These are phyloP conservation scores for Cheilosia grossa DNA, from an alignment of 2,888 invertebrate species.

Conservation along the genomic window DNA sequence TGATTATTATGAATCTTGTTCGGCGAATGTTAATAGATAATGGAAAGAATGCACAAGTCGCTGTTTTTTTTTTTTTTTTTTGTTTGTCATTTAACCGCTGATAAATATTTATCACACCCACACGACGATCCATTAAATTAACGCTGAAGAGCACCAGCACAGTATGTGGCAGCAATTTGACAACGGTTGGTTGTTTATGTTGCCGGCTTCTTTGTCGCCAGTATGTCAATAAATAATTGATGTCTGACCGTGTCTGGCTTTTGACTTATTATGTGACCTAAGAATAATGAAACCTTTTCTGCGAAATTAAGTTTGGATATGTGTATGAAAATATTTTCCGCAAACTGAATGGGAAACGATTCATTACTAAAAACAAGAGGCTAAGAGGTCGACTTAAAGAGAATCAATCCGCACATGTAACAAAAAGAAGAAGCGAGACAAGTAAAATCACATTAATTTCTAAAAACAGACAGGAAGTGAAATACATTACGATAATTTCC, in stretches of 20 bases:
- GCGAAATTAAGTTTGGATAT: not conserved
- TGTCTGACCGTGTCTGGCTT: conserved; percentile 57
- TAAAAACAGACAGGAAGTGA: too few relatives aligned
- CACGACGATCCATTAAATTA: not conserved
- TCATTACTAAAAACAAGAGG: too few relatives aligned
- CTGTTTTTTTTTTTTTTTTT: conserved; percentile 10
- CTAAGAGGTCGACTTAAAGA: too few relatives aligned
- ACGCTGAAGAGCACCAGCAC: not conserved
- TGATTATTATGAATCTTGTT: not conserved
- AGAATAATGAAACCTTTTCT: not conserved
- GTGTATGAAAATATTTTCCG: too few relatives aligned
- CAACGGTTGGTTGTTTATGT: conserved; percentile 18
- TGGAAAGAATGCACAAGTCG: conserved; percentile 1
- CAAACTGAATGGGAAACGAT: too few relatives aligned
- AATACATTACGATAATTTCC: too few relatives aligned
- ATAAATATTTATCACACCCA: conserved; percentile 35
- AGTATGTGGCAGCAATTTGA: conserved; percentile 35
- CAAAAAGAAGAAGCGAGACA: too few relatives aligned
- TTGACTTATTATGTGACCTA: conserved; percentile 38
- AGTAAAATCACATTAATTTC: too few relatives aligned
- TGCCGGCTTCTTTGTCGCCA: conserved; percentile 2
- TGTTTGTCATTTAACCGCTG: conserved; percentile 18
- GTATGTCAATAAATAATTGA: conserved; percentile 54
- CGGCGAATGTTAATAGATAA: conserved; percentile 5
- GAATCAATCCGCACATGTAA: too few relatives aligned